Conservation (phyloP, 2,113 vertebrate genomes). For the Gracilinanus agilis region DNA sequence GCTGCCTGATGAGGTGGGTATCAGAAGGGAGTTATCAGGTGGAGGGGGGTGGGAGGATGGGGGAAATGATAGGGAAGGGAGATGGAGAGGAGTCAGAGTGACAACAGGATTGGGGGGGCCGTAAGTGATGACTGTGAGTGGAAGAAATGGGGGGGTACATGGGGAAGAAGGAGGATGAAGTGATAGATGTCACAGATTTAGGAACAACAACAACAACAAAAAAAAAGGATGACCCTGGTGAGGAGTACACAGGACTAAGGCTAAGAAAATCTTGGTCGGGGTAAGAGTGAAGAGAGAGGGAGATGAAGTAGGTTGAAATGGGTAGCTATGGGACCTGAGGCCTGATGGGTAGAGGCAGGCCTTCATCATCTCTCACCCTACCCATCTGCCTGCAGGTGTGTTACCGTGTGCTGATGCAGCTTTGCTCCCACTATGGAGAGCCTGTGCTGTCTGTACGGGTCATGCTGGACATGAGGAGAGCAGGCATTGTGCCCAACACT, state of each 20-base stretch:
- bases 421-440: conserved; percentile 96
- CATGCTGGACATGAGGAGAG: conserved; percentile 96
- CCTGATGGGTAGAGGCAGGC: background rate
- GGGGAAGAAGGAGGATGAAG: background rate
- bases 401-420: conserved; percentile 97
- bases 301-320: background rate
- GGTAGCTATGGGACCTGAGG: background rate
- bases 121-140: conserved; percentile 87
- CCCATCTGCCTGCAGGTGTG: conserved; percentile 88
- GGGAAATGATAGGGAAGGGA: background rate
- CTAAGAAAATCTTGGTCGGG: background rate
- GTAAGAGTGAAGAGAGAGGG: background rate
- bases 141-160: background rate
- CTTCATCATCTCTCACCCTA: rapidly evolving
- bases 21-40: background rate
- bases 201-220: no score
- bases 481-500: conserved; percentile 95
- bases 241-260: background rate
- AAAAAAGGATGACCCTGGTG: background rate
- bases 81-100: background rate
- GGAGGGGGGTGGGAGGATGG: no score
- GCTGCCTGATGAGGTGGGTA: conserved; percentile 92
- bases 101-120: background rate
- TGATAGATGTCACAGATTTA: background rate
- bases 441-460: conserved; percentile 95